Base-by-base conservation (phyloP, 92 coral and sea anemone species). In the Muricea muricata region DNA sequence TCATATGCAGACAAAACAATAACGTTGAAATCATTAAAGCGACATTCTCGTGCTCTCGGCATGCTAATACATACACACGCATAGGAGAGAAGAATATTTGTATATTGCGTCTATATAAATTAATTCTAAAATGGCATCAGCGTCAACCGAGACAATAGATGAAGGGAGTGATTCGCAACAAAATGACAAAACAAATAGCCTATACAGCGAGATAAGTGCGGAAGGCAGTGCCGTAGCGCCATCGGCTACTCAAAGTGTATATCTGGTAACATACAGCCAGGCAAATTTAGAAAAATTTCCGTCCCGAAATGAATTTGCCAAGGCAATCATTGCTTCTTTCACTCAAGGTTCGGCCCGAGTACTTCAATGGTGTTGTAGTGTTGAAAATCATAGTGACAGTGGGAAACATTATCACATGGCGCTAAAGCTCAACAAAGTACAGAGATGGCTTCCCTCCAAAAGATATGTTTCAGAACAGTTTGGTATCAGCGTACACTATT, bases 381-480 rank as follows among this genome's bases (percentile, higher is more conserved):
- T 29, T 40, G 87, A 83, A 54, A 52, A 23, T 9, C 82, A 83
- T 55, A 42, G 23, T 42, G 73, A 69, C 32, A 46, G 42, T 40
- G 87, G 87, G 29, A 67, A n/a, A 13, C 87, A 83, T 33, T 83
- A 73, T 34, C 87, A 83, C 31, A 83, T 83, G 87, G 87, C 83
- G 34, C 40, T 72, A 18, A 83, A 83, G 41, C 81, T 83, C 34
- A 79, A 71, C 81, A 50, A 68, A 60, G 11, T 33, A 47, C 87
- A 72, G 54, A 84, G 88, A 67, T 86, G 93, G 93, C 55, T 86
- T 12, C 76, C 77, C 1, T 73, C 86, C 21, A 90, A 87, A 45
- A 42, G 73, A 9, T 83, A 18, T 68, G n/a, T 90, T 4, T 68
- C 46, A 23, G 81, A 78, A 31, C 54, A 65, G 31, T 77, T 85